Evolutionary conservation across 2,797 vertebrate genomes (phyloP), one percentile per base, ranked within the genome.

Genomic region (Acanthiza pusilla): DNA sequence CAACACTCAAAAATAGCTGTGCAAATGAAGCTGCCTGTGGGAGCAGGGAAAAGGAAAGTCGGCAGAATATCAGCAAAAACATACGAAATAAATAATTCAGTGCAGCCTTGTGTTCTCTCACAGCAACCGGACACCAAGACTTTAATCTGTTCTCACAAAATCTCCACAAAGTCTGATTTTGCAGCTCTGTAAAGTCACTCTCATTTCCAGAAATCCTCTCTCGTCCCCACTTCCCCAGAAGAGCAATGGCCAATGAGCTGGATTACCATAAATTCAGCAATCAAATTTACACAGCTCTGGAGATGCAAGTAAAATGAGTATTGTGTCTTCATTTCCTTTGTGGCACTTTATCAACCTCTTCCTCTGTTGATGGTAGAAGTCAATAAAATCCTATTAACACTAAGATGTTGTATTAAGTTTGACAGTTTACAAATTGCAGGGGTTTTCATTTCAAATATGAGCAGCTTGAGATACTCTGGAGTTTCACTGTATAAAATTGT

Each of bases 361-460:
- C 90, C 93, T 93, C 93, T 84, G 88, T 92, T 94, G 85, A 94
- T 86, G 89, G 85, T 76, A 68, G 73, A 97, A 96, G 94, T 95
- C 97, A 94, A 91, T 93, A 93, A 94, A 90, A 93, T 77, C 96
- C 96, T 95, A 95, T 96, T 94, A 97, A 95, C 91, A 89, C 95
- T 72, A 79, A 89, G 88, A 93, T 91, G 89, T 72, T 82, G 88
- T 91, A 91, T 96, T 91, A 94, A 89, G 72, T 73, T 82, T 90
- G 96, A 94, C 97, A 96, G 96, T 95, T 96, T 93, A 96, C 94
- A 96, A 94, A 96, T 94, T 90, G 77, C 91, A 58, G 29, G 63
- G 55, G 88, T 87, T 97, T 95, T 91, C 92, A 85, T 97, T 94
- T 96, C 83, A 95, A 92, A 66, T 85, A 75, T 85, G 83, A 83